phyloP scores from a whole-genome alignment of 2,797 vertebrate species.

The Acanthopagrus latus region DNA sequence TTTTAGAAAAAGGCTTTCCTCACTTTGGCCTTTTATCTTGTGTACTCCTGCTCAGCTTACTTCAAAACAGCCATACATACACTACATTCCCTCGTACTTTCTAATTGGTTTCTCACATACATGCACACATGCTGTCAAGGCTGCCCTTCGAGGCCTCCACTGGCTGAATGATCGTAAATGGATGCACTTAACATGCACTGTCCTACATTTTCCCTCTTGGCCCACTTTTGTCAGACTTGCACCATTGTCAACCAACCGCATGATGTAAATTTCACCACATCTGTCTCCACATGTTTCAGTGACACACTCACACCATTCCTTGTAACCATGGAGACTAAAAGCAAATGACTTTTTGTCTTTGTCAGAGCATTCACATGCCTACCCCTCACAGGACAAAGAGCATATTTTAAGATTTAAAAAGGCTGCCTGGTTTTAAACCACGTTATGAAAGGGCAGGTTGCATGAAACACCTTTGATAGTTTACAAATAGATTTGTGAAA shows the following conservation, averaged over 20 bases:
- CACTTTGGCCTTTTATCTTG: not conserved
- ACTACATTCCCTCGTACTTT: not conserved
- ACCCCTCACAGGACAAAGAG: conserved; percentile 18
- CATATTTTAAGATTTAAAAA: conserved; percentile 26
- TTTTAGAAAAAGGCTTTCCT: not conserved
- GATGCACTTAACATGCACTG: conserved; percentile 38
- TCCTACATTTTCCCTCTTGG: conserved; percentile 5
- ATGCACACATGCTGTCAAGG: not conserved
- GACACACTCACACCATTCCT: not conserved
- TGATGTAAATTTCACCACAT: conserved; percentile 33
- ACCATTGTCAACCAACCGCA: conserved; percentile 8
- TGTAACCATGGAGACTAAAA: conserved; percentile 63
- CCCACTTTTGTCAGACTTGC: conserved; percentile 6
- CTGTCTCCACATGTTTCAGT: conserved; percentile 4
- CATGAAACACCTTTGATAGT: not conserved
- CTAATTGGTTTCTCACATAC: not conserved
- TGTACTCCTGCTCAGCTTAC: not conserved
- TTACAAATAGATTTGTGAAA: not conserved
- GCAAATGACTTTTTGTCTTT: conserved; percentile 40
- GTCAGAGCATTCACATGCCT: conserved; percentile 27
- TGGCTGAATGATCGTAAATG: conserved; percentile 9
- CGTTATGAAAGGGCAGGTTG: not conserved
- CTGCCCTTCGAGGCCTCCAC: not conserved
- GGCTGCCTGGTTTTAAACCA: conserved; percentile 1
- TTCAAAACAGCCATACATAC: not conserved